phyloP scores from a whole-genome alignment of 2,797 vertebrate species.

The Hylomyscus alleni region DNA sequence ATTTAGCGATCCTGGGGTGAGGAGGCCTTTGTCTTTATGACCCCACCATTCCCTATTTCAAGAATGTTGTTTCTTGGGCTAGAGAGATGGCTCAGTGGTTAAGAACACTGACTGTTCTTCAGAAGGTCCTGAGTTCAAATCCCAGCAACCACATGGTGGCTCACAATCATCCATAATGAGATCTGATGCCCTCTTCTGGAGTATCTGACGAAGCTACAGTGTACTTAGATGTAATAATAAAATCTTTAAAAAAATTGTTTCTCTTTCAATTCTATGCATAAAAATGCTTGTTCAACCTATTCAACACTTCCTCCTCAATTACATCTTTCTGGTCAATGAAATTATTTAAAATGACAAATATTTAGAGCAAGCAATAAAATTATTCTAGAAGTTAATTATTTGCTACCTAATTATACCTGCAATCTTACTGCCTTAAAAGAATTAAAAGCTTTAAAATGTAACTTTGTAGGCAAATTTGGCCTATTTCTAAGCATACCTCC shows the following conservation, averaged over 20 bases:
- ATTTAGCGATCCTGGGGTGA: not conserved
- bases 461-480: conserved; percentile 47
- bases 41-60: not conserved
- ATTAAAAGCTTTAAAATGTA: conserved; percentile 44
- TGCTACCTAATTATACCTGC: not conserved
- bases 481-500: conserved; percentile 53
- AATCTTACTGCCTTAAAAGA: conserved; percentile 27
- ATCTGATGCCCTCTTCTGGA: no score
- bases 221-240: no score
- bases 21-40: not conserved
- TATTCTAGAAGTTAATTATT: conserved; percentile 53
- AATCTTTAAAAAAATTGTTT: not conserved
- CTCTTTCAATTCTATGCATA: not conserved
- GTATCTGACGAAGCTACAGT: no score
- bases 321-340: not conserved
- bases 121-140: no score
- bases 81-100: no score
- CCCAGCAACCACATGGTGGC: no score
- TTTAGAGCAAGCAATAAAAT: conserved; percentile 40
- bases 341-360: not conserved
- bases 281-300: not conserved
- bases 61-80: not conserved
- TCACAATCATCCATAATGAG: no score
- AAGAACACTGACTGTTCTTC: no score
- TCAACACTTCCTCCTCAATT: not conserved